phyloP scores from a whole-genome alignment of 2,797 vertebrate species.

The Sebastes reedi region DNA sequence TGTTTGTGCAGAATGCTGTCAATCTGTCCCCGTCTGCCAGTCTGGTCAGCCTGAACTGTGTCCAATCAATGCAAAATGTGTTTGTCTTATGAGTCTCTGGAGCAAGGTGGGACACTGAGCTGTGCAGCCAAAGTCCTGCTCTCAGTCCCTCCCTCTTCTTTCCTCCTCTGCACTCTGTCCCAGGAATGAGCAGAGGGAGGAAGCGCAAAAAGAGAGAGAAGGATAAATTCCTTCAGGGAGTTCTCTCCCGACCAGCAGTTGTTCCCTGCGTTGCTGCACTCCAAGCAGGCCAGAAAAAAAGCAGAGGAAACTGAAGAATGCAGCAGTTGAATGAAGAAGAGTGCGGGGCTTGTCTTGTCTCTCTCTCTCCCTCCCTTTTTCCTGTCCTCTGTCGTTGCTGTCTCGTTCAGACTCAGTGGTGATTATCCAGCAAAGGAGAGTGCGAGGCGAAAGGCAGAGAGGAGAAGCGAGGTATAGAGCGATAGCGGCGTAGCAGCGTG shows the following conservation, averaged over 20 bases:
- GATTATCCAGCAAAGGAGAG: conserved; percentile 58
- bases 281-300: conserved; percentile 20
- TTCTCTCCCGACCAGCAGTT: conserved; percentile 39
- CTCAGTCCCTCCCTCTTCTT: conserved; percentile 65
- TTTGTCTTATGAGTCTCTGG: conserved; percentile 42
- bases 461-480: conserved; percentile 38
- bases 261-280: conserved; percentile 31
- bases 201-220: conserved; percentile 30
- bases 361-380: conserved; percentile 31
- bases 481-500: conserved; percentile 30
- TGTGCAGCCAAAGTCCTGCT: conserved; percentile 63
- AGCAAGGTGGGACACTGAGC: conserved; percentile 59
- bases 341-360: conserved; percentile 4
- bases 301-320: conserved; percentile 36
- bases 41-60: conserved; percentile 18
- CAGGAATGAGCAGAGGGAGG: conserved; percentile 60
- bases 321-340: conserved; percentile 48
- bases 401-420: conserved; percentile 37
- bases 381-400: conserved; percentile 32
- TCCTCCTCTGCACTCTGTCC: conserved; percentile 75
- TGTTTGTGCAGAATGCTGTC: conserved; percentile 33
- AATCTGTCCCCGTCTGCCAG: conserved; percentile 32
- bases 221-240: conserved; percentile 54
- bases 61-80: conserved; percentile 10
- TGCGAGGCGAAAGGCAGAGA: conserved; percentile 44